Evolutionary conservation across 2,113 vertebrate species (phyloP), one percentile per base, ranked within the genome.

Genomic region (Limnothrissa miodon): DNA sequence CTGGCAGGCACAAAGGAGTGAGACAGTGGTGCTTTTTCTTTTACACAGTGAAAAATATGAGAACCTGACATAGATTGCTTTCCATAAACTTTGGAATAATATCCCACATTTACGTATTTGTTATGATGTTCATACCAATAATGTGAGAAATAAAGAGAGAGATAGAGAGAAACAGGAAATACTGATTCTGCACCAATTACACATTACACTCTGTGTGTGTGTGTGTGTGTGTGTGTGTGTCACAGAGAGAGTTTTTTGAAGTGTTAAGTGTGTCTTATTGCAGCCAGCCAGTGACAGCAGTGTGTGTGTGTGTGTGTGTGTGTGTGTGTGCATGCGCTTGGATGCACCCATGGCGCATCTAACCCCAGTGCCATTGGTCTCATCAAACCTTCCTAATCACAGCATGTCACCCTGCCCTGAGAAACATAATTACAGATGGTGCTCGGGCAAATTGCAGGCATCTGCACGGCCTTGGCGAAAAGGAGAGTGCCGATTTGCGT

Each of bases 361-460:
- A 80, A 19, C 21, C 29, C 42, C 56, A 25, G 62, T 59, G 80
- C 85, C 83, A 83, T 81, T 83, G 59, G 82, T 70, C 80, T 85
- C 86, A 74, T 84, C 78, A 88, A 83, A 87, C 83, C 82, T 82
- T 84, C 84, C 80, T 81, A 84, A 85, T 85, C 83, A 78, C 21
- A 74, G 74, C 83, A 70, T 88, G 87, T 85, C 83, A 86, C 84
- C 79, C 83, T 66, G 86, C 83, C 86, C 42, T 70, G 51, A 82
- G 86, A 80, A 84, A 84, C 81, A 81, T 78, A 83, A 78, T 86
- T 87, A 83, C 79, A 23, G 5, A 29, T 17, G 33, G 19, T 87
- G 80, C 29, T 4, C 9, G 2, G 11, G 66, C 29, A 88, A 88
- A 89, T 87, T 86, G 80, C 74, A 84, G 85, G 59, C 82, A 83